Evolutionary conservation across 2,888 invertebrate genomes (phyloP), one percentile per base, ranked within the genome.

Genomic region (Troglohyphantes excavatus): DNA sequence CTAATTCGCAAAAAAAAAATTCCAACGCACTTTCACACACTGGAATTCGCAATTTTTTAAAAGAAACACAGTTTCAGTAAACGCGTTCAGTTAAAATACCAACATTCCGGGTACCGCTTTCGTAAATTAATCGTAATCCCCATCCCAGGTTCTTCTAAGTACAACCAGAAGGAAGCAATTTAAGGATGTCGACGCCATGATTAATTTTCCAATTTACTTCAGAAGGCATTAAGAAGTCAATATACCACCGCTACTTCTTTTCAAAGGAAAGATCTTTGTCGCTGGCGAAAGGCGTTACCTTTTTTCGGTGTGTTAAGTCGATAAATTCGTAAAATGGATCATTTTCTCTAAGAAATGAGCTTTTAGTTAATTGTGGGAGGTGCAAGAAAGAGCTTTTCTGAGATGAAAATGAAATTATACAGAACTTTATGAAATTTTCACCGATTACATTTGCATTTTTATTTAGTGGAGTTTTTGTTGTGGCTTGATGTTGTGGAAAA

Each of bases 141-240:
- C 26, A 43, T 26, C 17, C 68, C 33, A 59, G n/a, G n/a, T 21
- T 33, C 53, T 82, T 23, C 59, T 53, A 70, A 59, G 70, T 9
- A 21, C 26, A 67, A 21, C 46, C 3, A 13, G 27, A 33, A 33
- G 33, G 17, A 46, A 23, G 21, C 72, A 72, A 83, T 83, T 83
- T 83, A 11, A 7, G 39, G 59, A 17, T 68, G 67, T 68, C 84
- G 65, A 33, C 67, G 53, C 17, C 27, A 23, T 85, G 85, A 85
- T 85, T 85, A 85, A 85, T 85, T 85, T 85, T 59, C 68, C 76
- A 76, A 76, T 76, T 83, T 83, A 23, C n/a, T 26, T n/a, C 46
- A 7, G 19, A 61, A 9, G 27, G 65, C 43, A 73, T 73, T 65
- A 83, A 46, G 83, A 65, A 83, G 72, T 73, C 63, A 73, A 83